phyloP scores from a whole-genome alignment of 2,113 vertebrate species.

The Podarcis raffonei region DNA sequence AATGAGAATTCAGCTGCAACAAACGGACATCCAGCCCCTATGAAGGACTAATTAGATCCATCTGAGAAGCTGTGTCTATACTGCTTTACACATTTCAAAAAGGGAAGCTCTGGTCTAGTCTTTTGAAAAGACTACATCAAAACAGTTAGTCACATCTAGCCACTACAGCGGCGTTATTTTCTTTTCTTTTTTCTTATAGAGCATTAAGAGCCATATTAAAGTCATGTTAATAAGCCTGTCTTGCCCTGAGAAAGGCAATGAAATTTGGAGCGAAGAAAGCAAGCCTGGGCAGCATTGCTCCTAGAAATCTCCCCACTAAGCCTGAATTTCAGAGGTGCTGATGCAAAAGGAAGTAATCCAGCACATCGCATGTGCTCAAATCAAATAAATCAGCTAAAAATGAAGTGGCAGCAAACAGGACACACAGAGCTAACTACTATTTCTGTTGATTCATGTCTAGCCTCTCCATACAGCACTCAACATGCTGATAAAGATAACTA shows the following conservation, averaged over 20 bases:
- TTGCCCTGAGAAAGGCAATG: slow-evolving; percentile 52
- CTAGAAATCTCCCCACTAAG: slow-evolving; percentile 1
- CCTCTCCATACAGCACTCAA: slow-evolving; percentile 45
- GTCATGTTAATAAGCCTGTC: slow-evolving; percentile 58
- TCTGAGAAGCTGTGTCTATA: slow-evolving; percentile 82
- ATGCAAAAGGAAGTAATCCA: slow-evolving; percentile 17
- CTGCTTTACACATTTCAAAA: slow-evolving; percentile 83
- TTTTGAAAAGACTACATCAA: slow-evolving; percentile 81
- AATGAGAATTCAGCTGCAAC: slow-evolving; percentile 87
- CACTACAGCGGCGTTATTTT: slow-evolving; percentile 62
- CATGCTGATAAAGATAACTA: slow-evolving; percentile 34
- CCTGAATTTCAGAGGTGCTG: slow-evolving; percentile 41
- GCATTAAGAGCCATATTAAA: slow-evolving; percentile 69
- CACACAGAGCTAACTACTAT: slow-evolving; percentile 32
- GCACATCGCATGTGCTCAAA: slow-evolving; percentile 32
- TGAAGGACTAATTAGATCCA: slow-evolving; percentile 90
- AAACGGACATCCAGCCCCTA: slow-evolving; percentile 82
- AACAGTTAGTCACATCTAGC: slow-evolving; percentile 78
- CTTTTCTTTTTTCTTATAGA: slow-evolving; percentile 61
- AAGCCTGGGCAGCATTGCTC: slow-evolving; percentile 11
- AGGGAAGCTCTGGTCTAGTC: slow-evolving; percentile 72
- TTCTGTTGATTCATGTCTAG: slow-evolving; percentile 46
- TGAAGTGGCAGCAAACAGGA: slow-evolving; percentile 47
- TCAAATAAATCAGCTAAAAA: slow-evolving; percentile 48
- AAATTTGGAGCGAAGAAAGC: slow-evolving; percentile 51